Evolutionary conservation across 2,113 vertebrate species (phyloP).

Genomic region (Noctilio leporinus): DNA sequence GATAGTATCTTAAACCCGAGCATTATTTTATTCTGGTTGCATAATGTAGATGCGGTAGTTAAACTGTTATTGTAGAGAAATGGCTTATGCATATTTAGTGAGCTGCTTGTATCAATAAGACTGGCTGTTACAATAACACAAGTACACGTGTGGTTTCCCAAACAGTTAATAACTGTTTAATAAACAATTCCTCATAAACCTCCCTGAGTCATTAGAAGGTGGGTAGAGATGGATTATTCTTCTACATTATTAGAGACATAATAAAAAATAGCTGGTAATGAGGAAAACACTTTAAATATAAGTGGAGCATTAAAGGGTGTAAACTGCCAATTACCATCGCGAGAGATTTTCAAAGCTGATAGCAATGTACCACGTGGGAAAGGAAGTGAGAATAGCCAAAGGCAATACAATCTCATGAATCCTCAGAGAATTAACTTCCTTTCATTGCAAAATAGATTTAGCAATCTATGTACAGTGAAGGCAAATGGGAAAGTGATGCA

Average conservation of each 20-base stretch:
- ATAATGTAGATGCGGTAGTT: slow-evolving; percentile 47
- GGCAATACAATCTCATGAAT: slow-evolving; percentile 28
- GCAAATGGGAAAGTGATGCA: neutral
- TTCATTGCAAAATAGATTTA: slow-evolving; percentile 56
- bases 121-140: slow-evolving; percentile 48
- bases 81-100: slow-evolving; percentile 66
- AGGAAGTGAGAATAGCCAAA: slow-evolving; percentile 32
- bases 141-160: slow-evolving; percentile 56
- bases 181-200: slow-evolving; percentile 48
- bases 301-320: slow-evolving; percentile 23
- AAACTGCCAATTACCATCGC: slow-evolving; percentile 55
- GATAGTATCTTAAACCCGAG: slow-evolving; percentile 52
- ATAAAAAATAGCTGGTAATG: slow-evolving; percentile 50
- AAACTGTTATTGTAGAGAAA: slow-evolving; percentile 57
- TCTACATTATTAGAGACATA: slow-evolving; percentile 43
- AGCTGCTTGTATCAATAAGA: slow-evolving; percentile 42
- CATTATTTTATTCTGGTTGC: slow-evolving; percentile 44
- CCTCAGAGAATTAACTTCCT: slow-evolving; percentile 48
- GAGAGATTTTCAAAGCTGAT: slow-evolving; percentile 51
- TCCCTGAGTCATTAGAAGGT: slow-evolving; percentile 4
- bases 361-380: slow-evolving; percentile 35
- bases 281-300: slow-evolving; percentile 52
- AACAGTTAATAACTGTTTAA: slow-evolving; percentile 69
- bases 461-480: slow-evolving; percentile 20
- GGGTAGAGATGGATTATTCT: slow-evolving; percentile 42